Evolutionary conservation across 2,113 vertebrate genomes (phyloP).

Genomic region (Vicugna pacos): DNA sequence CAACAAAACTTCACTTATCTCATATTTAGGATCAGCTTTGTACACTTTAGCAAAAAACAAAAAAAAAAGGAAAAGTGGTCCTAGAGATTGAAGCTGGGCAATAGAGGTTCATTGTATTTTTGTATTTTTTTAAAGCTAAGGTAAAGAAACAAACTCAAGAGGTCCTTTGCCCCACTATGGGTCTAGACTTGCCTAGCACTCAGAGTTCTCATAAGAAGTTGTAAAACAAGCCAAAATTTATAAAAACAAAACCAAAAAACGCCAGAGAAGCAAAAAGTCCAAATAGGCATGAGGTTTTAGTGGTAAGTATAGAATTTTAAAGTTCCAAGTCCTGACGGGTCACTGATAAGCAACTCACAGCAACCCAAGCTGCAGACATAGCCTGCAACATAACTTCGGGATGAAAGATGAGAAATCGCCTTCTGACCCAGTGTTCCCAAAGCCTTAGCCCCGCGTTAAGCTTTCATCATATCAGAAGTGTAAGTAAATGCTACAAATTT

Average conservation of each 20-base stretch:
- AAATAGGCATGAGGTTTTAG: background rate
- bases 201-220: background rate
- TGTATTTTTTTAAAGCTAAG: background rate
- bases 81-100: background rate
- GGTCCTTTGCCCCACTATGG: background rate
- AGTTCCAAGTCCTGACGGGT: background rate
- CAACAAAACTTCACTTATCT: background rate
- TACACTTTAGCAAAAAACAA: background rate
- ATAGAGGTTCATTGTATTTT: background rate
- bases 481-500: background rate
- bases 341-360: background rate
- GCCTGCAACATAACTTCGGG: no score
- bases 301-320: background rate
- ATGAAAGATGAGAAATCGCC: background rate
- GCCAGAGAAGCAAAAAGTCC: conserved; percentile 15
- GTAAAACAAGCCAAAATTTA: conserved; percentile 1
- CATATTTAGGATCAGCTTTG: background rate
- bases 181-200: background rate
- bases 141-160: background rate
- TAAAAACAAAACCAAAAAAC: background rate
- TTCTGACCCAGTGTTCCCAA: background rate
- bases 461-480: background rate
- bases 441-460: background rate
- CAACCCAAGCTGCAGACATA: background rate
- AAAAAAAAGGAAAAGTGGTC: background rate